Evolutionary conservation across 2,797 vertebrate species (phyloP), one percentile per base, ranked within the genome.

Genomic region (Melanotaenia nigrans): DNA sequence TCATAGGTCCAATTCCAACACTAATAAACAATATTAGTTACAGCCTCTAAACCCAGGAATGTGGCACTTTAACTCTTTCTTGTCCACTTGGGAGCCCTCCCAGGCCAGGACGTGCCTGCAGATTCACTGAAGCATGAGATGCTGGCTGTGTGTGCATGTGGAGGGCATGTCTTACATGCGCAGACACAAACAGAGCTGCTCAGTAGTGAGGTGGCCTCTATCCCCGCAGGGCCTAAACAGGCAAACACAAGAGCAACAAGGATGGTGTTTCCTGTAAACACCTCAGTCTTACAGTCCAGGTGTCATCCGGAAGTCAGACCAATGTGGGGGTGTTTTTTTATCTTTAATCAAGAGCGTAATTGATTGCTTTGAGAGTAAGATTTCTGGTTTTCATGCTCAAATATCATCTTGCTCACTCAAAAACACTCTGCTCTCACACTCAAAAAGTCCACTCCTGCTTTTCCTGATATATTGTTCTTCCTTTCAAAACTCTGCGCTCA

Each of bases 181-280:
- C 85, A 93, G 89, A 83, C 91, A 88, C 83, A 92, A 87, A 76
- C 71, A 81, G 64, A 45, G 58, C 71, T 79, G 74, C 76, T 84
- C 64, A 22, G 71, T 77, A 49, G 77, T 65, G 82, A 88, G 88
- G 85, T 89, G 88, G 88, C 84, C 84, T 90, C 81, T 62, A 80
- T 89, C 79, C 88, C 91, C 65, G 51, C 57, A 8, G 89, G 92
- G 87, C 85, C 72, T 61, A 24, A 73, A 73, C 85, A 88, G 77
- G 81, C 85, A 84, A 90, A 90, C 89, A 87, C 79, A 89, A 75
- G 85, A 90, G 80, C 78, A 77, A 79, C 75, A 51, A 61, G 66
- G 75, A 82, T 83, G 68, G 75, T 79, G 84, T 87, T 92, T 89
- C 86, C 88, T 86, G 87, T 91, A 91, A 92, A 90, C 86, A 90